phyloP scores from a whole-genome alignment of 2,797 vertebrate species.

The Podarcis siculus region DNA sequence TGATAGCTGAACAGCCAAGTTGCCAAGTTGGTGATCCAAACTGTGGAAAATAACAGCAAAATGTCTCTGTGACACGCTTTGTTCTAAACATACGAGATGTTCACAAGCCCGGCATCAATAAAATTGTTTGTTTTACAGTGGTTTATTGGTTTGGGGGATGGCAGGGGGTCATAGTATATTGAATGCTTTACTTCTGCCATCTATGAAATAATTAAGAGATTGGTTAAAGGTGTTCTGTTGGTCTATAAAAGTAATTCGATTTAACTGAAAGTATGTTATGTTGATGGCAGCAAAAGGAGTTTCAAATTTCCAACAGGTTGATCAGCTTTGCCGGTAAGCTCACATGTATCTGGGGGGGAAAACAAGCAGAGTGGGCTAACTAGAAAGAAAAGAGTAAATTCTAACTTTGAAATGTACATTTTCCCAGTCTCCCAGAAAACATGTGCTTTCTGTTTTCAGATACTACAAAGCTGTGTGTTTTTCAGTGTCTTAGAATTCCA shows the following conservation, averaged over 20 bases:
- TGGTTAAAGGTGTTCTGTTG: neutral
- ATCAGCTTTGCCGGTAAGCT: neutral
- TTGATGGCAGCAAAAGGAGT: neutral
- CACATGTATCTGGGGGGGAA: neutral
- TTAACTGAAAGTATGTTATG: neutral
- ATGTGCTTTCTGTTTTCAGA: neutral
- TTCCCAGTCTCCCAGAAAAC: neutral
- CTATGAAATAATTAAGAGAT: neutral
- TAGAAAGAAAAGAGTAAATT: neutral
- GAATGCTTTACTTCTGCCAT: neutral
- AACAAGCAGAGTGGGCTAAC: neutral
- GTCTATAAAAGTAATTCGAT: neutral
- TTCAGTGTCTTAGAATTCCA: neutral
- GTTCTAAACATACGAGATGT: neutral
- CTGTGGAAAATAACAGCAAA: neutral
- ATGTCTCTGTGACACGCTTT: neutral
- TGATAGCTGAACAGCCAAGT: neutral
- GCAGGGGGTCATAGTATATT: neutral
- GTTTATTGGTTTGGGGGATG: neutral
- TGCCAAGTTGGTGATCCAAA: neutral
- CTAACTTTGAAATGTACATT: neutral
- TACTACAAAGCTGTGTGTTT: neutral
- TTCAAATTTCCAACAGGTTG: neutral
- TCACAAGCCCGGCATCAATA: neutral
- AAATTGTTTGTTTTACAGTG: neutral